Evolutionary conservation across 1,140 invertebrate genomes (phyloP).

Genomic region (Drosophila lacertosa): DNA sequence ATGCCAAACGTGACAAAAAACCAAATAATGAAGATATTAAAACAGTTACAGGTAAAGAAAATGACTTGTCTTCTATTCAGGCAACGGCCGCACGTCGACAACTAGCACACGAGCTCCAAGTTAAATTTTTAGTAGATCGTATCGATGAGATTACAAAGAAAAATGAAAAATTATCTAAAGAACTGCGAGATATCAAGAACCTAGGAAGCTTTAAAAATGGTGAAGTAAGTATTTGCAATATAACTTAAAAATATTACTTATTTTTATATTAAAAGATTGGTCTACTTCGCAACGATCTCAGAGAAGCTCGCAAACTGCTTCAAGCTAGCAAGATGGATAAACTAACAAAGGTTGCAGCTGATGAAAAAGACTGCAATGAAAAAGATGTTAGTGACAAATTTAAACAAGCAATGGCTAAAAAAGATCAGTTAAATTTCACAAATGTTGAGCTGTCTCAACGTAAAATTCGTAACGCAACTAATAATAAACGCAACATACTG

Average conservation of each 20-base stretch:
- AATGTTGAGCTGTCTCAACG: slow-evolving; percentile 49
- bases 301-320: slow-evolving; percentile 65
- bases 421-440: slow-evolving; percentile 47
- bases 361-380: slow-evolving; percentile 55
- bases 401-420: slow-evolving; percentile 62
- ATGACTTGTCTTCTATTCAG: background rate
- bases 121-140: slow-evolving; percentile 74
- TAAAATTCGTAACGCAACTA: slow-evolving; percentile 59
- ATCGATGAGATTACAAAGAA: slow-evolving; percentile 66
- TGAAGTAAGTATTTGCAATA: slow-evolving; percentile 51
- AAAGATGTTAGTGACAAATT: slow-evolving; percentile 60
- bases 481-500: slow-evolving; percentile 12
- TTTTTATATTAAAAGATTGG: slow-evolving; percentile 37
- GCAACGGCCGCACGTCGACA: slow-evolving; percentile 53
- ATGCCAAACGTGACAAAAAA: background rate
- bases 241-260: background rate
- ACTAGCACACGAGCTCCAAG: slow-evolving; percentile 66
- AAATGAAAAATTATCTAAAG: slow-evolving; percentile 67
- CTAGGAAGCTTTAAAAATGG: slow-evolving; percentile 62
- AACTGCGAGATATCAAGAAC: slow-evolving; percentile 57
- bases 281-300: slow-evolving; percentile 73
- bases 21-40: background rate
- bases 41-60: slow-evolving; percentile 11
- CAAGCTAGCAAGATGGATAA: slow-evolving; percentile 74
- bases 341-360: slow-evolving; percentile 53